phyloP scores from a whole-genome alignment of 2,888 invertebrate species.

The Microctonus aethiopoides region DNA sequence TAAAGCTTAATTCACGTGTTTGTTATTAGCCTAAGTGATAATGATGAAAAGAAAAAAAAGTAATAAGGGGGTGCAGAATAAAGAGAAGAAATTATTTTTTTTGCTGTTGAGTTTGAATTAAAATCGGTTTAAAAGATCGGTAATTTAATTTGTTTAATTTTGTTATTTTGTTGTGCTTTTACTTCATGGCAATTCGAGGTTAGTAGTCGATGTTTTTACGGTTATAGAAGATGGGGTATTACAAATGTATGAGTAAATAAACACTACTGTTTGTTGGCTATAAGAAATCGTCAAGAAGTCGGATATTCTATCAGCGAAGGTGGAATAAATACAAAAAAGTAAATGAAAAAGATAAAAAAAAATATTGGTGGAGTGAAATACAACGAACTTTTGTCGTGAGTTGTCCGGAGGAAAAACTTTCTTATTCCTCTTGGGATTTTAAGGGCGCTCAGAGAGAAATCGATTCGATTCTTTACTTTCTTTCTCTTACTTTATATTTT shows the following conservation, averaged over 20 bases:
- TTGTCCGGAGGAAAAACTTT: slow-evolving; percentile 18
- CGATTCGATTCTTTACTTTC: slow-evolving; percentile 7
- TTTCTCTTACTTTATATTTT: too few relatives aligned
- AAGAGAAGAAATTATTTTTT: too few relatives aligned
- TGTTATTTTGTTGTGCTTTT: too few relatives aligned
- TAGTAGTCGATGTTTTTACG: too few relatives aligned
- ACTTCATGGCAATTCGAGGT: too few relatives aligned
- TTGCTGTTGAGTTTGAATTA: too few relatives aligned
- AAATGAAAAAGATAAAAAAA: too few relatives aligned
- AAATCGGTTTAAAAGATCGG: too few relatives aligned
- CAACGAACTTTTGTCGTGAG: slow-evolving; percentile 24
- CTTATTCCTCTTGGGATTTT: slow-evolving; percentile 10
- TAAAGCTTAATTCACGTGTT: background rate
- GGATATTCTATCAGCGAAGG: slow-evolving; percentile 16
- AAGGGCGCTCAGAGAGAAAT: slow-evolving; percentile 13
- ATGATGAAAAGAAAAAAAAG: background rate
- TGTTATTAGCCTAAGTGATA: background rate
- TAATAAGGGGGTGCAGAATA: too few relatives aligned
- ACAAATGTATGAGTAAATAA: background rate
- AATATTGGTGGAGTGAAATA: slow-evolving; percentile 15
- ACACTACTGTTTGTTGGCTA: background rate
- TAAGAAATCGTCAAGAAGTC: background rate
- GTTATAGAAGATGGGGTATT: too few relatives aligned
- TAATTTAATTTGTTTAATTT: too few relatives aligned
- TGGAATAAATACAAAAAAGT: too few relatives aligned